Conservation (phyloP, 2,797 vertebrate genomes). For the Eulemur albifrons region DNA sequence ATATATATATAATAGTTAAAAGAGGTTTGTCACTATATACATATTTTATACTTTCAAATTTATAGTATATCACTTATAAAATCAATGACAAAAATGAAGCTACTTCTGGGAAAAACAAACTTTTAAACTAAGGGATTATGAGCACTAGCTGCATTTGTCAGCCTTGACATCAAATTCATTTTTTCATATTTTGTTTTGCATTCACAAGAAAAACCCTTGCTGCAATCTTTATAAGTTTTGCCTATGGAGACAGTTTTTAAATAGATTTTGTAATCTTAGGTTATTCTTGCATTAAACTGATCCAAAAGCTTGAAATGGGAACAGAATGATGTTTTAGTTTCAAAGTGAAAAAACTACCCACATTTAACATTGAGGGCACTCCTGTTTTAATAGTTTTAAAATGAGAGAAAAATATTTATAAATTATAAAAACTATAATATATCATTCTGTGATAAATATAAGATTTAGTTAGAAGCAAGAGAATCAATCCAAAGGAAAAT, state of each 20-base stretch:
- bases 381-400: background rate
- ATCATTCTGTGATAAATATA: conserved; percentile 53
- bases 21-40: background rate
- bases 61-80: background rate
- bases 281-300: background rate
- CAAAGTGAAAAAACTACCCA: background rate
- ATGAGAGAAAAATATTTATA: background rate
- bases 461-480: conserved; percentile 55
- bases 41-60: background rate
- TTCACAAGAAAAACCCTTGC: background rate
- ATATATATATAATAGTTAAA: too few relatives aligned
- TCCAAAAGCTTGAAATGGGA: conserved; percentile 17
- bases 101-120: background rate
- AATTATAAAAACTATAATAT: conserved; percentile 14
- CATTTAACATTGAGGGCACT: background rate
- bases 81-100: background rate
- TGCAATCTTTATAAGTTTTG: background rate
- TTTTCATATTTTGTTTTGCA: background rate
- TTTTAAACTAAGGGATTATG: background rate
- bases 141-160: background rate
- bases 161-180: background rate
- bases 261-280: background rate
- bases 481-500: conserved; percentile 43
- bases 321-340: background rate
- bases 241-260: background rate